phyloP scores from a whole-genome alignment of 2,113 vertebrate genomes.

The Catagonus wagneri region DNA sequence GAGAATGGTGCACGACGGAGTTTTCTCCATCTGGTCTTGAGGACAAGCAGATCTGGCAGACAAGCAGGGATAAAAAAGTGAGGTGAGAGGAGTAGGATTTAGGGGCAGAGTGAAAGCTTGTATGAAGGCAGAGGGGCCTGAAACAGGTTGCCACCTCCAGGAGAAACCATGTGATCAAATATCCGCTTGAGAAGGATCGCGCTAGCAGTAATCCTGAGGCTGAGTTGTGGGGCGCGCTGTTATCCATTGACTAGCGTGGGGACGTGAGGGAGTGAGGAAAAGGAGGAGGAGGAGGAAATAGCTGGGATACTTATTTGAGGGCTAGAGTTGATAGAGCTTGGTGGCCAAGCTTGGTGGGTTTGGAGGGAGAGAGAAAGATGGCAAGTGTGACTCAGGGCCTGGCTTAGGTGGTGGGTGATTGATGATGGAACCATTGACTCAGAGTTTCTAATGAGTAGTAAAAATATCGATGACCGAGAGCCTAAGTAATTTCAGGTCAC shows the following conservation, averaged over 20 bases:
- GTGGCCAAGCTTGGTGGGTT: slow-evolving; percentile 9
- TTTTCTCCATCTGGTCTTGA: background rate
- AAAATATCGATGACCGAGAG: background rate
- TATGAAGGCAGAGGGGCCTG: background rate
- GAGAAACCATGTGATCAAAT: background rate
- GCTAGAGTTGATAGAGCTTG: background rate
- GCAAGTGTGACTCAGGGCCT: background rate
- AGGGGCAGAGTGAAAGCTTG: background rate
- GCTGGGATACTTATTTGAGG: background rate
- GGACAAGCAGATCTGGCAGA: background rate
- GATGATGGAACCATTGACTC: background rate
- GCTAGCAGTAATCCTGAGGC: too few species aligned
- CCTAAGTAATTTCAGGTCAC: background rate
- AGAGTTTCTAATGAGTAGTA: background rate
- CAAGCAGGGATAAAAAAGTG: background rate
- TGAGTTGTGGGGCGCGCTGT: background rate
- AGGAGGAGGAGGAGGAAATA: too few species aligned
- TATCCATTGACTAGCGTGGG: background rate
- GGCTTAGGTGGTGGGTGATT: background rate
- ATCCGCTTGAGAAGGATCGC: background rate
- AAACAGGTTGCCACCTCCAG: background rate
- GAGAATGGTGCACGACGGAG: background rate
- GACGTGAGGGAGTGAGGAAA: too few species aligned
- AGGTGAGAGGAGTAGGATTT: background rate
- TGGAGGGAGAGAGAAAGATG: background rate